A percentile compares a stretch with the other conserved stretches of the same genome.
Evolutionary conservation across 2,888 invertebrate genomes (phyloP).

Genomic region (Stramonita haemastoma): DNA sequence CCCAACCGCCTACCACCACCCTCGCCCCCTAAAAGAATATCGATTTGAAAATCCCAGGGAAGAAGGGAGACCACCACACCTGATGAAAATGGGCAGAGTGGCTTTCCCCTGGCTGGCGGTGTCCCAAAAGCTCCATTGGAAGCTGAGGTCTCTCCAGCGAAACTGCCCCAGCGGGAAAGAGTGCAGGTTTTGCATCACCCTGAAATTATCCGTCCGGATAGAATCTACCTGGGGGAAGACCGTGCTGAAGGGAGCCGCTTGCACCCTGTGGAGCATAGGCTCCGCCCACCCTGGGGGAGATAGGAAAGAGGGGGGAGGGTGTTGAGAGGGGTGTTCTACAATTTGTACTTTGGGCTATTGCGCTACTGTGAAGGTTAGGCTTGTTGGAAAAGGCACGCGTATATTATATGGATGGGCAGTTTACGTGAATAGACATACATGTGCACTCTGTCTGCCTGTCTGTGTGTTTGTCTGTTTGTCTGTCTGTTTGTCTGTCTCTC

Average conservation of each 20-base stretch:
- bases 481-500: too few species aligned
- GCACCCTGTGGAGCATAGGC: neutral
- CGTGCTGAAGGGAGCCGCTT: neutral
- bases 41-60: neutral
- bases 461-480: too few species aligned
- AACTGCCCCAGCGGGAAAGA: neutral
- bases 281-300: neutral
- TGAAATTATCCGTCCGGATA: neutral
- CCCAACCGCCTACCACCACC: too few species aligned
- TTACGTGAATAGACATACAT: too few species aligned
- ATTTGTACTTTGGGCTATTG: too few species aligned
- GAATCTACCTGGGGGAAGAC: neutral
- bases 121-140: conserved; percentile 3
- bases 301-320: neutral
- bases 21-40: neutral
- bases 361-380: too few species aligned
- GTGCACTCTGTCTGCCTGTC: too few species aligned
- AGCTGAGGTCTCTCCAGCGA: conserved; percentile 12
- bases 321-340: too few species aligned
- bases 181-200: neutral
- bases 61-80: neutral
- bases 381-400: too few species aligned
- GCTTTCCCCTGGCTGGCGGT: too few species aligned
- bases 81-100: neutral
- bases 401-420: too few species aligned